A percentile compares a stretch with the other conserved stretches of the same genome.
phyloP scores from a whole-genome alignment of 2,113 vertebrate genomes.

The Upupa epops region DNA sequence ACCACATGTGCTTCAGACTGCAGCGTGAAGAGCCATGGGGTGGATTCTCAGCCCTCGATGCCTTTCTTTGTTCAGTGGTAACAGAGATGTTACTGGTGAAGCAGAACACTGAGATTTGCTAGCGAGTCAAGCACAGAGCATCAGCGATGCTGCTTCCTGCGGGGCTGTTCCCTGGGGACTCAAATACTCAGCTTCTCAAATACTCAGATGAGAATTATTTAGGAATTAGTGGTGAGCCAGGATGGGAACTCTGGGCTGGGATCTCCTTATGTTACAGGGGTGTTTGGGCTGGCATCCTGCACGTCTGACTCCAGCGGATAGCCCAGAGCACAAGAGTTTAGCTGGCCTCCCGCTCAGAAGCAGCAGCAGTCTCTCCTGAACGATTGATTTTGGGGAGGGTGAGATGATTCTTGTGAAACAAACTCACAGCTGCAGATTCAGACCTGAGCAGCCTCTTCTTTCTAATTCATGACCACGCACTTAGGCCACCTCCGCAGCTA shows the following conservation, averaged over 20 bases:
- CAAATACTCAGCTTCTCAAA: slow-evolving; percentile 10
- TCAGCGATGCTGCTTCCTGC: background rate
- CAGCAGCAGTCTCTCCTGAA: background rate
- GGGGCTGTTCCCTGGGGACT: background rate
- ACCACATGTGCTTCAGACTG: background rate
- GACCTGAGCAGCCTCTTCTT: background rate
- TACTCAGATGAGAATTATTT: slow-evolving; percentile 19
- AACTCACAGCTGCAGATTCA: background rate
- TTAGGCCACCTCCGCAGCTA: background rate
- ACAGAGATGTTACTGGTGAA: slow-evolving; percentile 12
- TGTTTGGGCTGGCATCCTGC: slow-evolving; percentile 14
- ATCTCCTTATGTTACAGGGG: slow-evolving; percentile 23
- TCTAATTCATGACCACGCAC: background rate
- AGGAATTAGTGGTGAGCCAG: slow-evolving; percentile 7
- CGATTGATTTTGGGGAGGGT: background rate
- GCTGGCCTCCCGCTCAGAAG: slow-evolving; percentile 4
- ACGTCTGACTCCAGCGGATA: slow-evolving; percentile 5
- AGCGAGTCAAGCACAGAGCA: background rate
- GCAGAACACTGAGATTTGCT: slow-evolving; percentile 32
- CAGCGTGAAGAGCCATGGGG: background rate
- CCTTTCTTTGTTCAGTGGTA: background rate
- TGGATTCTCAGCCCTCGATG: slow-evolving; percentile 31
- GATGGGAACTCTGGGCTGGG: background rate
- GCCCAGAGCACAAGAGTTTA: background rate
- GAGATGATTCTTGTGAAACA: background rate